Conservation (phyloP, 2,888 invertebrate genomes). For the Acleris holmiana region DNA sequence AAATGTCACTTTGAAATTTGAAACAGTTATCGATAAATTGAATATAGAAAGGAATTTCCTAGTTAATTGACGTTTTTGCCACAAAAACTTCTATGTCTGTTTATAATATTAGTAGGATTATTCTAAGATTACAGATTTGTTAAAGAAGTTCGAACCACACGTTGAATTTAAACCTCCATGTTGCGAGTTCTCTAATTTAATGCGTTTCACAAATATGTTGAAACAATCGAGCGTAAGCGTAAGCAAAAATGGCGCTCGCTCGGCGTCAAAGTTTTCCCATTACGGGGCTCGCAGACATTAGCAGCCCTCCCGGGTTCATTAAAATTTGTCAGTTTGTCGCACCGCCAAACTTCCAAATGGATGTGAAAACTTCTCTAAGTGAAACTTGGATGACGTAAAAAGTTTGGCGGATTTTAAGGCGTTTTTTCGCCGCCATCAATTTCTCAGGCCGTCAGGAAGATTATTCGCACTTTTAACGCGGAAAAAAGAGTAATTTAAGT, state of each 20-base stretch:
- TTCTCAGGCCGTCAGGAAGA: conserved; percentile 83
- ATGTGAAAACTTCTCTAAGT: conserved; percentile 83
- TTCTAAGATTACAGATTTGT: too few species aligned
- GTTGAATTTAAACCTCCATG: background rate
- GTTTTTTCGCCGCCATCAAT: conserved; percentile 81
- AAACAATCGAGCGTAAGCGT: conserved; percentile 1
- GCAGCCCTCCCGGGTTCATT: conserved; percentile 82
- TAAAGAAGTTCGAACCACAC: too few species aligned
- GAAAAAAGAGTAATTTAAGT: conserved; percentile 84
- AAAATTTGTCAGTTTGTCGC: conserved; percentile 84
- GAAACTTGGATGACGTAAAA: conserved; percentile 83
- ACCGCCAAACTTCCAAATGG: conserved; percentile 80
- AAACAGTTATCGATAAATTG: too few species aligned
- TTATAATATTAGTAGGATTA: too few species aligned
- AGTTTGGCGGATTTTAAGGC: conserved; percentile 74
- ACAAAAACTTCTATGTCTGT: too few species aligned
- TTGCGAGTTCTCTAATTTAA: conserved; percentile 4
- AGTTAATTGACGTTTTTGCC: too few species aligned
- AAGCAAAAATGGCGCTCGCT: conserved; percentile 32
- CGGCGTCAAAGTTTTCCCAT: conserved; percentile 78
- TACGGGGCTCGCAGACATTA: conserved; percentile 78
- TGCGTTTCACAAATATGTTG: conserved; percentile 7
- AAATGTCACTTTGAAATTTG: too few species aligned
- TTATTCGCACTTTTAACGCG: conserved; percentile 83
- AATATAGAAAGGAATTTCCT: too few species aligned